Base-by-base conservation (phyloP, 2,888 invertebrate genomes). In the Fabriciana adippe region DNA sequence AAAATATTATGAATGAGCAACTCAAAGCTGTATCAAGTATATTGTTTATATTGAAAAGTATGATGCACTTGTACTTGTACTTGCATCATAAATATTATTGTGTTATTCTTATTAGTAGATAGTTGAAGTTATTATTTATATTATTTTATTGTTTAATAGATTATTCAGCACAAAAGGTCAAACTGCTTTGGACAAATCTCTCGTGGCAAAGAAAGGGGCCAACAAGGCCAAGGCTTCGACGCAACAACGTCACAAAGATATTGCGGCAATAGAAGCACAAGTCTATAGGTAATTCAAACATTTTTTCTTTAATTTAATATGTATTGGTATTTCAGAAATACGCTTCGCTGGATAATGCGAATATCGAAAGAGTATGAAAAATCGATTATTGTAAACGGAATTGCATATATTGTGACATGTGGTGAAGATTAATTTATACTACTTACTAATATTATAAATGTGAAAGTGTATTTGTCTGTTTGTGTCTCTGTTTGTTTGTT, bases 101-200 rank as follows among this genome's bases (percentile, higher is more conserved):
- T 41, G 35, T 41, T 11, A 41, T 41, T 41, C 8, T 8, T 41
- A 41, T 35, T 35, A 11, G 35, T 35, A 35, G 35, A 35, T 41
- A 41, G 3, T 47, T 47, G 18, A n/a, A 5, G 35, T n/a, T 53
- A 14, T 65, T n/a, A 47, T 66, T 56, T 26, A 55, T 31, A 35
- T 47, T 14, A n/a, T 18, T 50, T 50, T 59, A 45, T 65, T 55
- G 51, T 64, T 84, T 81, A 66, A 1, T 74, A 93, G 93, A 72
- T 93, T 99, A 72, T 99, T 99, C 84, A 96, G 96, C 70, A 99
- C 98, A 0, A 99, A 99, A 89, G 99, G 99, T 0, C 95, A 98
- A 81, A 97, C 96, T 63, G 97, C 98, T 13, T 88, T 99, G 56
- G 99, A 99, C 86, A 97, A 98, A 41, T 95, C 97, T 18, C 92